Percentiles rank a stretch among this genome's conserved stretches.
Conservation (phyloP, 2,888 invertebrate genomes). For the Tipula vernalis region DNA sequence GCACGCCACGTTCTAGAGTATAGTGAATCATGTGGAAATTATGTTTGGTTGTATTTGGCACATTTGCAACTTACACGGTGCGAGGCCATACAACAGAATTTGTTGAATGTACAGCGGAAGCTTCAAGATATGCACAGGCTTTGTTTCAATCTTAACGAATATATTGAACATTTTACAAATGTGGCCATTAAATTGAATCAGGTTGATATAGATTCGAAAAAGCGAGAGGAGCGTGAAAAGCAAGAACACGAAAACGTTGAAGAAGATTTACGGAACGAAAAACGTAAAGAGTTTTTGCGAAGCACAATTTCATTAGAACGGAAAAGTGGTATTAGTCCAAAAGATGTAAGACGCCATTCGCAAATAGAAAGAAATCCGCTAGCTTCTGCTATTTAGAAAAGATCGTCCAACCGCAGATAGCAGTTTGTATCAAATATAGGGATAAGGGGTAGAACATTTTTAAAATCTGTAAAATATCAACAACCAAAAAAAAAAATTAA, state of each 20-base stretch:
- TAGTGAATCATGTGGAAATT: not conserved
- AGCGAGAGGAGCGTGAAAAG: not conserved
- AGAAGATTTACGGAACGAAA: not conserved
- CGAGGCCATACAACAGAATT: not conserved
- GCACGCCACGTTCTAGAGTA: not conserved
- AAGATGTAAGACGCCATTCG: not conserved
- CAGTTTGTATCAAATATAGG: too few relatives aligned
- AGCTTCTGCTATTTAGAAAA: too few relatives aligned
- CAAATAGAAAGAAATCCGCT: not conserved
- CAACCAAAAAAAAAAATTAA: too few relatives aligned
- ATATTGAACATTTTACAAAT: not conserved
- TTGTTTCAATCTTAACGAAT: not conserved
- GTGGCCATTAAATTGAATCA: not conserved
- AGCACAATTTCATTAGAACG: too few relatives aligned
- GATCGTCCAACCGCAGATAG: too few relatives aligned
- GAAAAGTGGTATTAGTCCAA: not conserved
- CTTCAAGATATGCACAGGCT: not conserved
- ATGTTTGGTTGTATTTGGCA: slow-evolving; percentile 12
- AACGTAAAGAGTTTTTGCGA: not conserved
- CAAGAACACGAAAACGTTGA: not conserved
- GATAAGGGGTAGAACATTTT: too few relatives aligned
- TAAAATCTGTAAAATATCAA: too few relatives aligned
- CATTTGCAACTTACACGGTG: not conserved
- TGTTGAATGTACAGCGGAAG: not conserved
- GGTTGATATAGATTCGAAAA: not conserved